Evolutionary conservation across 2,888 invertebrate genomes (phyloP).

Genomic region (Aproaerema taeniolella): DNA sequence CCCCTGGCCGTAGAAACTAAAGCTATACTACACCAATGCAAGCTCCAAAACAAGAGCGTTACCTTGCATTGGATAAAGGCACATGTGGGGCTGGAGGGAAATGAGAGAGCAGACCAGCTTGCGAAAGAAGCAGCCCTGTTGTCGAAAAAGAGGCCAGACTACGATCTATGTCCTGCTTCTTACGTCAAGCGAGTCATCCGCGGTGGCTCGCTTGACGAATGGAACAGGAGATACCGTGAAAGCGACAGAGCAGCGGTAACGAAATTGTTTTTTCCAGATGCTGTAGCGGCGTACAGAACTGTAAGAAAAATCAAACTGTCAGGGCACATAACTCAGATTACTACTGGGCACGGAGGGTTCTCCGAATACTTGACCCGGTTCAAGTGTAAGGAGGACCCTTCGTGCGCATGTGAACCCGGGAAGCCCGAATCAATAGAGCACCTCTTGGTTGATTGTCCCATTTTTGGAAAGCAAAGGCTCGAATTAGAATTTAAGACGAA

Average conservation of each 20-base stretch:
- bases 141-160: constrained; percentile 1
- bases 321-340: background rate
- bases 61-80: constrained; percentile 3
- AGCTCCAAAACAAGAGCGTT: background rate
- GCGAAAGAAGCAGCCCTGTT: background rate
- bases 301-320: background rate
- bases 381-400: too few relatives aligned
- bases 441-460: too few relatives aligned
- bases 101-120: background rate
- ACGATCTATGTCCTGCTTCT: constrained; percentile 1
- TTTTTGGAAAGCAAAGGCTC: too few relatives aligned
- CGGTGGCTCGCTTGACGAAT: background rate
- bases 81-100: background rate
- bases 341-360: constrained; percentile 1
- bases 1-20: background rate
- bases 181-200: background rate
- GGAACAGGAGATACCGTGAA: background rate
- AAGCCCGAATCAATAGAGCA: too few relatives aligned
- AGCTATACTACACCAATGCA: background rate
- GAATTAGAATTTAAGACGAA: too few relatives aligned
- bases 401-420: too few relatives aligned
- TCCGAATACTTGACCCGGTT: background rate
- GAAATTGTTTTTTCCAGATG: background rate
- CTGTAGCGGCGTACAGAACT: background rate
- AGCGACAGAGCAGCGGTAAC: background rate